These are phyloP conservation scores for Ephialtes manifestator DNA, from an alignment of 2,888 invertebrate genomes.

Conservation along the genomic window DNA sequence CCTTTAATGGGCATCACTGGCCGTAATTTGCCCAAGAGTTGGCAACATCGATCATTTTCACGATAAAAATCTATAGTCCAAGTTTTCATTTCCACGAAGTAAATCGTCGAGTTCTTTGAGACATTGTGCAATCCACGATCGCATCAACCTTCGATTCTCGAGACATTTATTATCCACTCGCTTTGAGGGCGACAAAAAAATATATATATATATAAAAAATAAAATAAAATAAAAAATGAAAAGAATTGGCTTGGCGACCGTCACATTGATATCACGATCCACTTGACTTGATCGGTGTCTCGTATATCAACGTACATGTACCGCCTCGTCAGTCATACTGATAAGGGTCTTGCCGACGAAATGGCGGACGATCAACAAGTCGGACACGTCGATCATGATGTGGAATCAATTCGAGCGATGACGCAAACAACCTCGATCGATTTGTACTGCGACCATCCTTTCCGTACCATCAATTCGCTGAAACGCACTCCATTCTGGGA, in stretches of 20 bases:
- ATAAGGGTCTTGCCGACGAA: conserved; percentile 79
- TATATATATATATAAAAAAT: conserved; percentile 15
- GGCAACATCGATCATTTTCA: background rate
- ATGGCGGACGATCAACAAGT: conserved; percentile 65
- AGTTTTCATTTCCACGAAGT: conserved; percentile 44
- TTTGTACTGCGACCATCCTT: conserved; percentile 29
- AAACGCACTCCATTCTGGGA: background rate
- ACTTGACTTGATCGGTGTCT: conserved; percentile 66
- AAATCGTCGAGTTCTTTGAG: background rate
- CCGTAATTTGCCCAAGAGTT: too few species aligned
- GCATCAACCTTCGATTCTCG: conserved; percentile 57
- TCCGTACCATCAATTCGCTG: background rate
- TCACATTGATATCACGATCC: conserved; percentile 66
- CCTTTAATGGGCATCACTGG: too few species aligned
- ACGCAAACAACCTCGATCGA: conserved; percentile 74
- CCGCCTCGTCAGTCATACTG: conserved; percentile 66
- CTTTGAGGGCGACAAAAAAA: conserved; percentile 38
- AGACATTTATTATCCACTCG: conserved; percentile 24
- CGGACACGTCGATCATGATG: conserved; percentile 42
- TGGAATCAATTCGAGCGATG: conserved; percentile 75
- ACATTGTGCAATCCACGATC: conserved; percentile 54
- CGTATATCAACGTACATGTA: conserved; percentile 23
- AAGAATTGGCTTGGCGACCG: conserved; percentile 60
- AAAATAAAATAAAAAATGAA: conserved; percentile 36
- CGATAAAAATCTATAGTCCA: conserved; percentile 53